Percentiles rank a stretch among this genome's conserved stretches.
Conservation (phyloP, 2,888 invertebrate genomes). For the Eupithecia subfuscata region DNA sequence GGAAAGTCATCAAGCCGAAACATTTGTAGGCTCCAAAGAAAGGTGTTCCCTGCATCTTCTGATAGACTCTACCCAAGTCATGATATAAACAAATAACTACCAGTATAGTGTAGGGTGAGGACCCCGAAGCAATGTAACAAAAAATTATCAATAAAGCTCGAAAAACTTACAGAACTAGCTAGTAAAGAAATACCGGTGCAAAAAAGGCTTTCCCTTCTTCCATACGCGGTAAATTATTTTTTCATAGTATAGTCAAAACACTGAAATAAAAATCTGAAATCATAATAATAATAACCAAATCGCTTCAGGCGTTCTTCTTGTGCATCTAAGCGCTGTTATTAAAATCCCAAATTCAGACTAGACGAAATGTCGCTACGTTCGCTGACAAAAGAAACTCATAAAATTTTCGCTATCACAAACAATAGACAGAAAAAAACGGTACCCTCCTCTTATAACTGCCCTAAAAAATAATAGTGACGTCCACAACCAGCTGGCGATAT, state of each 20-base stretch:
- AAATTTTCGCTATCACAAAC: constrained; percentile 15
- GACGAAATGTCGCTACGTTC: background rate
- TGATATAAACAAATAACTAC: background rate
- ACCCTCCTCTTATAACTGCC: constrained; percentile 8
- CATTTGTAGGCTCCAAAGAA: background rate
- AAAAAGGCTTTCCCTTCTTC: background rate
- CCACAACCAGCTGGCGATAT: constrained; percentile 35
- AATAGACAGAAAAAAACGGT: constrained; percentile 6
- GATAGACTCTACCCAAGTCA: background rate
- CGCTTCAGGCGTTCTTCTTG: background rate
- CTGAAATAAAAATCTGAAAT: background rate
- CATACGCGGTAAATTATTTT: background rate
- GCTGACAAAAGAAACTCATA: constrained; percentile 20
- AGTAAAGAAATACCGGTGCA: background rate
- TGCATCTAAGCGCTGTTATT: background rate
- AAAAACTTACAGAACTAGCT: background rate
- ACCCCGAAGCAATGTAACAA: background rate
- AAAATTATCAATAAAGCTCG: background rate
- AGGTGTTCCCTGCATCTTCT: background rate
- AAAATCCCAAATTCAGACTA: background rate
- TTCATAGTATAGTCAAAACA: background rate
- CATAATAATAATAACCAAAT: background rate
- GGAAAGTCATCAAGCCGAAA: background rate
- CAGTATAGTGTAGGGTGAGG: background rate
- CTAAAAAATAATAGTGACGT: constrained; percentile 24